Base-by-base conservation (phyloP, 1,140 invertebrate species). In the Drosophila athabasca region DNA sequence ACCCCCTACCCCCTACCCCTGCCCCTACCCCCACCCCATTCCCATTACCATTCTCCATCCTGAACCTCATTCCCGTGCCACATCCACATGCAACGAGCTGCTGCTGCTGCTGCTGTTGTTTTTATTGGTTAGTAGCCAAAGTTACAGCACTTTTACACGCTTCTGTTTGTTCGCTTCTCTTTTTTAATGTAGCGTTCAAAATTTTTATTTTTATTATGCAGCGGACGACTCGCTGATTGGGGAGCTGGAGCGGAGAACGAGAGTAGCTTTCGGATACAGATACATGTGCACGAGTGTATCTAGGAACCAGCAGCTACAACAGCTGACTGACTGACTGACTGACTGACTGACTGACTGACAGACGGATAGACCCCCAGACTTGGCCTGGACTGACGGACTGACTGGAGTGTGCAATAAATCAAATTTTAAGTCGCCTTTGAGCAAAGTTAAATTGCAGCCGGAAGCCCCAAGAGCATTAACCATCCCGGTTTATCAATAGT, bases 391-490 rank as follows among this genome's bases (percentile, higher is more conserved):
- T 26, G 24, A 26, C 6, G 43, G 13, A 6, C 46, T 17, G 17
- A 6, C 61, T 75, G 50, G 72, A 74, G 70, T 74, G 71, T 69
- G 81, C 80, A 85, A 83, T 83, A 83, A 83, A 83, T 83, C 80
- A 83, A 84, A 83, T 83, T 83, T 76, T 76, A 72, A 83, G 83
- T 79, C 80, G 80, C 80, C 80, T 84, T 84, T 84, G 80, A 83
- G 80, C 80, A 57, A 83, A 83, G 66, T 85, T 84, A 79, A 83
- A 83, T 83, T 83, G 80, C 76, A 80, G 71, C 81, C 81, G 80
- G 71, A 84, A 80, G 80, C 71, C 59, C 51, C 51, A 54, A 13
- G 66, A 82, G 71, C 57, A 79, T 74, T 75, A 82, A 73, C 79
- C 67, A 81, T 73, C 73, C 66, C 73, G 62, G 71, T 52, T 67